Base-by-base conservation (phyloP, 1,140 invertebrate species). In the Andrena cerasifolii region DNA sequence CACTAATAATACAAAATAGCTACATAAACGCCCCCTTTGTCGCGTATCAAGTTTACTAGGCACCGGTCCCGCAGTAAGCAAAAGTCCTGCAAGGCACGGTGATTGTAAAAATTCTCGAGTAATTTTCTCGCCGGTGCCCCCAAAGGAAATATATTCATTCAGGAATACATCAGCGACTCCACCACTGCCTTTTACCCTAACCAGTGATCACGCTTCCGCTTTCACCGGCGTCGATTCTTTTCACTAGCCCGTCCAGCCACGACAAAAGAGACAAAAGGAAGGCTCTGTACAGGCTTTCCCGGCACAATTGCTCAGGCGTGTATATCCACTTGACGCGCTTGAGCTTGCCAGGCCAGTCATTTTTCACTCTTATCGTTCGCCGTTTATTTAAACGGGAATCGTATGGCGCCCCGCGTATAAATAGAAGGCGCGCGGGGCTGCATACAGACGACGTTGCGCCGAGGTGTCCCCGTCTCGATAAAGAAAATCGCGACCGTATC, bases 351-450 rank as follows among this genome's bases (percentile, higher is more conserved):
- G n/a, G 45, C 73, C 7, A 84, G 74, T 79, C 83, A 85, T 85
- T 85, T 86, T 85, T 86, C 80, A 86, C 74, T 77, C 80, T 86
- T 85, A 82, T 82, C 83, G 76, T 56, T 40, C 63, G 59, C 51
- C 71, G 71, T 82, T 85, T 84, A 81, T 84, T 85, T 85, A 85
- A 80, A 66, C 51, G 43, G 54, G 68, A 72, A 63, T 78, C 56
- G 76, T 62, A 21, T 56, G 49, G 28, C n/a, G 8, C 40, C 28
- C 21, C 1, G 40, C 10, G 66, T 54, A 62, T 40, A 49, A 21
- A 43, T 16, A 28, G 7, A 14, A 0, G 24, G 0, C 7, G 33
- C 0, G 5, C 1, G 16, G 5, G 24, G 21, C 14, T 51, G 21
- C 12, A 51, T n/a, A n/a, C n/a, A n/a, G n/a, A n/a, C n/a, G 49